phyloP scores from a whole-genome alignment of 2,888 invertebrate genomes.

The Taenaris catops region DNA sequence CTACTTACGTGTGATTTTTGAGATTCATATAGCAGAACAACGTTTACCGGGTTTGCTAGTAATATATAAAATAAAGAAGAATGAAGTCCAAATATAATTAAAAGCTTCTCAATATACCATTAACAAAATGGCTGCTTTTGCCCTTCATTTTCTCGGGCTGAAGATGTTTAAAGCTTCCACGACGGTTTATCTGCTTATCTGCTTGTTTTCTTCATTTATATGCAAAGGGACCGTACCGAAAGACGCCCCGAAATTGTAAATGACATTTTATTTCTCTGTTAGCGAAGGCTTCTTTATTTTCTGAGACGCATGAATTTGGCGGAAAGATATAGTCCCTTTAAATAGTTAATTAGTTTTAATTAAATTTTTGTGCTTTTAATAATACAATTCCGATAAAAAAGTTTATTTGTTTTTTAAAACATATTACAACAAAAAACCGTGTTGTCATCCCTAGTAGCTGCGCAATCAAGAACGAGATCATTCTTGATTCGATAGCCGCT shows the following conservation, averaged over 20 bases:
- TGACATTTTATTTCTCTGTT: slow-evolving; percentile 15
- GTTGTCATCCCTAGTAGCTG: too few relatives aligned
- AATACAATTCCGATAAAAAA: too few relatives aligned
- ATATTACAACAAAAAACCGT: too few relatives aligned
- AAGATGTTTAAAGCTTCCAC: slow-evolving; percentile 13
- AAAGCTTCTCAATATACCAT: slow-evolving; percentile 6
- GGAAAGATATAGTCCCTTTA: slow-evolving; percentile 1
- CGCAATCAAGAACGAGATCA: too few relatives aligned
- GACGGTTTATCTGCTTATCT: slow-evolving; percentile 19
- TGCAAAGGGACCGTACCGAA: slow-evolving; percentile 15
- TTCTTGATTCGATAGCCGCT: too few relatives aligned
- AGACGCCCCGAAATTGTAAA: slow-evolving; percentile 16
- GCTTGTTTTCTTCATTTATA: slow-evolving; percentile 18
- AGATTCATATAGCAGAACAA: too few relatives aligned
- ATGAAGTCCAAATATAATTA: too few relatives aligned
- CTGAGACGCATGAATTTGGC: not conserved
- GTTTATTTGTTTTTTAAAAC: too few relatives aligned
- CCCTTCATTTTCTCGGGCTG: slow-evolving; percentile 8
- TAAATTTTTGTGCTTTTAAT: slow-evolving; percentile 12
- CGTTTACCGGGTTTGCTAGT: too few relatives aligned
- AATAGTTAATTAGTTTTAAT: slow-evolving; percentile 4
- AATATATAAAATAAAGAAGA: too few relatives aligned
- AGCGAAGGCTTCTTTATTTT: slow-evolving; percentile 9
- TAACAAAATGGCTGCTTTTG: slow-evolving; percentile 10
- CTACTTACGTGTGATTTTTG: too few relatives aligned